Evolutionary conservation across 2,888 invertebrate species (phyloP).

Genomic region (Melieria crassipennis): DNA sequence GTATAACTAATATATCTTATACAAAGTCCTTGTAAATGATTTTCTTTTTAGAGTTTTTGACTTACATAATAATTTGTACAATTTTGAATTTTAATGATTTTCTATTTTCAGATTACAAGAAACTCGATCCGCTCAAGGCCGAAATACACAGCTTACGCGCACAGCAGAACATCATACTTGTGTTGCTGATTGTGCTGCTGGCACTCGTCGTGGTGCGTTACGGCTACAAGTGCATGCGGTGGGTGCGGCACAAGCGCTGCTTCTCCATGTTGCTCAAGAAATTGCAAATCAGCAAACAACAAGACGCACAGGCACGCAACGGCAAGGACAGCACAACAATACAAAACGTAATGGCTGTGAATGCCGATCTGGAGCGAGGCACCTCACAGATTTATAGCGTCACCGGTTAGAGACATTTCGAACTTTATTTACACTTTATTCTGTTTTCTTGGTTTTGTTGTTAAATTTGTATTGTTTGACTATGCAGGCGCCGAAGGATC

Average conservation of each 20-base stretch:
- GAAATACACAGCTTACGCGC: constrained; percentile 55
- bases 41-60: neutral
- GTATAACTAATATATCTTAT: neutral
- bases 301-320: constrained; percentile 39
- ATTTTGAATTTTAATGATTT: neutral
- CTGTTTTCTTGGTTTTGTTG: neutral
- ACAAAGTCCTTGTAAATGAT: neutral
- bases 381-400: constrained; percentile 61
- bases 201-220: constrained; percentile 52
- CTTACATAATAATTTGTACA: too few relatives aligned
- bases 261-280: constrained; percentile 48
- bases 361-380: constrained; percentile 59
- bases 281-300: constrained; percentile 47
- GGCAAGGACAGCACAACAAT: constrained; percentile 60
- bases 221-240: constrained; percentile 51
- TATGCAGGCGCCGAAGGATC: constrained; percentile 68
- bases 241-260: constrained; percentile 52
- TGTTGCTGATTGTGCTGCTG: constrained; percentile 54
- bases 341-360: constrained; percentile 57
- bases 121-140: constrained; percentile 49
- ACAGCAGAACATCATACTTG: constrained; percentile 52
- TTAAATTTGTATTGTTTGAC: neutral
- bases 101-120: constrained; percentile 48
- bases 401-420: constrained; percentile 52
- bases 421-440: neutral